Percentiles rank a stretch among this genome's conserved stretches.
Evolutionary conservation across 2,113 vertebrate species (phyloP).

Genomic region (Erythrolamprus reginae): DNA sequence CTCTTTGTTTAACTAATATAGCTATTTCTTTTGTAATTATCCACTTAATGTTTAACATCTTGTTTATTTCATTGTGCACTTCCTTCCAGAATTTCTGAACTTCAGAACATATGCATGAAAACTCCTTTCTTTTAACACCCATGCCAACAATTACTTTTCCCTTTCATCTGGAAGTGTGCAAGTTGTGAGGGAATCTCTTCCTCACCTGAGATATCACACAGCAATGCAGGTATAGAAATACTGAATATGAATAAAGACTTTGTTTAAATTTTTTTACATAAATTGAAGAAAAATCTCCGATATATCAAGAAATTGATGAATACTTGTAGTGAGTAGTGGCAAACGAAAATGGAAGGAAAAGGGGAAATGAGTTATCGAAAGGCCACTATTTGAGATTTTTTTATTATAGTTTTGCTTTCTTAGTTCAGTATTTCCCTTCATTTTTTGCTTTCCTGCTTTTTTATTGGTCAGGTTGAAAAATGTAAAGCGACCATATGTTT

Average conservation of each 20-base stretch:
- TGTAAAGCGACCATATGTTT: background rate
- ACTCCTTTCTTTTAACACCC: no score
- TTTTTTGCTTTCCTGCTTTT: background rate
- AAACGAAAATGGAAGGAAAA: background rate
- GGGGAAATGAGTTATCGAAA: background rate
- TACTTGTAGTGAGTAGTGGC: background rate
- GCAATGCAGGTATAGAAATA: background rate
- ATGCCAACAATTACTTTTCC: no score
- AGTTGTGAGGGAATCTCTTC: no score
- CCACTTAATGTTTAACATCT: no score
- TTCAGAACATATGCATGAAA: no score
- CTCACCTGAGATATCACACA: background rate
- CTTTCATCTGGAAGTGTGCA: no score
- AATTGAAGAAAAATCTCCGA: background rate
- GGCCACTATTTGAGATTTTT: background rate
- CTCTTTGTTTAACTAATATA: no score
- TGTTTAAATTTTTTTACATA: background rate
- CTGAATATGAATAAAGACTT: background rate
- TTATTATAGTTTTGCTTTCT: background rate
- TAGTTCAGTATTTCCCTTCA: background rate
- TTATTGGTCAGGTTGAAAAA: background rate
- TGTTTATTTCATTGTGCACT: no score
- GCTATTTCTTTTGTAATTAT: no score
- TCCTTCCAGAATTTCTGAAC: no score
- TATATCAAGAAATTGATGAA: background rate